Conservation (phyloP, 1,140 invertebrate species). For the Rhopalosiphum padi region DNA sequence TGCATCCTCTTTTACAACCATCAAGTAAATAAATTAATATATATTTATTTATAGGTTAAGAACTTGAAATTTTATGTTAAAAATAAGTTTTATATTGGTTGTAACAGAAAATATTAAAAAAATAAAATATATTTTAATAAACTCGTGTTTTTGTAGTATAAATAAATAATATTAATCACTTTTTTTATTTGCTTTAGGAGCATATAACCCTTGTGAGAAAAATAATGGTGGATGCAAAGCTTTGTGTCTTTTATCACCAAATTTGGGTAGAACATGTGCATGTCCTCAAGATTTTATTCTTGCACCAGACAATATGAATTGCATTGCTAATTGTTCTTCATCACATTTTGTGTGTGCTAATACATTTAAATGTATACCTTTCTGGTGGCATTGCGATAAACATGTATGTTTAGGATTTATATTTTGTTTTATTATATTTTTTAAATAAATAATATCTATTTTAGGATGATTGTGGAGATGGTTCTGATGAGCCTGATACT, state of each 20-base stretch:
- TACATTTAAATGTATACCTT: constrained; percentile 76
- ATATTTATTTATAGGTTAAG: background rate
- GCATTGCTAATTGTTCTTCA: constrained; percentile 79
- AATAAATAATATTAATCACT: background rate
- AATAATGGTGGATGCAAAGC: constrained; percentile 72
- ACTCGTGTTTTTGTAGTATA: background rate
- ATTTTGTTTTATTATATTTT: constrained; percentile 25
- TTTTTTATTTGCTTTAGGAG: constrained; percentile 53
- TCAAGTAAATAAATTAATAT: constrained; percentile 62
- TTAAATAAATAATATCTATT: background rate
- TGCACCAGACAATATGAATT: constrained; percentile 71
- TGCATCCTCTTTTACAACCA: constrained; percentile 79
- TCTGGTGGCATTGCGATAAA: constrained; percentile 71
- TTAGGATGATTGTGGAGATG: constrained; percentile 80
- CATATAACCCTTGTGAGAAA: constrained; percentile 65
- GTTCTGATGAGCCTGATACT: constrained; percentile 75
- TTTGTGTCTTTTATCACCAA: constrained; percentile 78
- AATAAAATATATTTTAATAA: background rate
- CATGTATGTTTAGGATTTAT: constrained; percentile 62
- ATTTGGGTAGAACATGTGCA: constrained; percentile 68
- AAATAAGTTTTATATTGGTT: background rate
- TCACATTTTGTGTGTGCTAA: constrained; percentile 79
- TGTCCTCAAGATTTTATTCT: constrained; percentile 84
- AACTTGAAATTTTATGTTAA: background rate
- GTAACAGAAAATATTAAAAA: background rate